A percentile compares a stretch with the other conserved stretches of the same genome.
Evolutionary conservation across 1,140 invertebrate species (phyloP).

Genomic region (Pachyrhynchus sulphureomaculatus): DNA sequence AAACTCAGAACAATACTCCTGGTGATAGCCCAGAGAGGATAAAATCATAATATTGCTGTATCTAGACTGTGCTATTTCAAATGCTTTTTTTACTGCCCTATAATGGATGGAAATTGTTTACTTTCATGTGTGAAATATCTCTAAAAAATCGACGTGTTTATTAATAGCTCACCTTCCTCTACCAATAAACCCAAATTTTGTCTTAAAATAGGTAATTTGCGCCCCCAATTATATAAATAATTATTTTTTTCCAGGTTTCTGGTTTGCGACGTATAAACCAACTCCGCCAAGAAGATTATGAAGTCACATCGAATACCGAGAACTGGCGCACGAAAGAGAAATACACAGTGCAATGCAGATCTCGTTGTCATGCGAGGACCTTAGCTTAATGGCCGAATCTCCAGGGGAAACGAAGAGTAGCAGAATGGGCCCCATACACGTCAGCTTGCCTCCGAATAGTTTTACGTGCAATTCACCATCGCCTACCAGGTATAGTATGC

Average conservation of each 20-base stretch:
- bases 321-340: constrained; percentile 87
- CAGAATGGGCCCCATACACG: constrained; percentile 48
- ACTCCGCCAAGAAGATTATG: constrained; percentile 83
- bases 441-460: constrained; percentile 47
- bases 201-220: too few species aligned
- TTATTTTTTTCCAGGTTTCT: constrained; percentile 54
- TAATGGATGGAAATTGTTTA: too few species aligned
- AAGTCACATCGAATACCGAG: constrained; percentile 77
- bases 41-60: too few species aligned
- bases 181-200: too few species aligned
- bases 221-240: constrained; percentile 4
- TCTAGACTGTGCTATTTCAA: too few species aligned
- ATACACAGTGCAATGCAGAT: constrained; percentile 86
- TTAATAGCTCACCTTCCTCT: too few species aligned
- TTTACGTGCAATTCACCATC: constrained; percentile 64
- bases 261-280: constrained; percentile 80
- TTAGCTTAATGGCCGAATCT: constrained; percentile 70
- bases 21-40: too few species aligned
- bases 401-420: constrained; percentile 47
- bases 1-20: too few species aligned
- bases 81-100: too few species aligned
- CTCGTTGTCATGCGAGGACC: constrained; percentile 87
- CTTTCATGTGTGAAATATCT: too few species aligned
- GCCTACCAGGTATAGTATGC: constrained; percentile 58
- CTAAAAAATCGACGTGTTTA: too few species aligned